phyloP scores from a whole-genome alignment of 2,113 vertebrate genomes.

The Phrynocephalus versicolor region DNA sequence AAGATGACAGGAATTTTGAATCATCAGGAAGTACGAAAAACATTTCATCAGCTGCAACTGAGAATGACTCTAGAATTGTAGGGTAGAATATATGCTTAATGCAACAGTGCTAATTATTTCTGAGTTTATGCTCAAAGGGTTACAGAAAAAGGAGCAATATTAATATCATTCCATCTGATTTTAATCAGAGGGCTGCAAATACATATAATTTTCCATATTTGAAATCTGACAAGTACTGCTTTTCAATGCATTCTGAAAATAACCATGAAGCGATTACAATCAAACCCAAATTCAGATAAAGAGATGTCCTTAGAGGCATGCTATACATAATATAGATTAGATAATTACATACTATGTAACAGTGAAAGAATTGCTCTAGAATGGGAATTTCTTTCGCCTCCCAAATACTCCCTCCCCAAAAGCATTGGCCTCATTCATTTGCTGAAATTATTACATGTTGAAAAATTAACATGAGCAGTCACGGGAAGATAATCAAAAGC shows the following conservation, averaged over 20 bases:
- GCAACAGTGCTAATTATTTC: slow-evolving; percentile 29
- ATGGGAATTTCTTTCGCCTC: not conserved
- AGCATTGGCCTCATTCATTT: not conserved
- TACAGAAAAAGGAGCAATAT: not conserved
- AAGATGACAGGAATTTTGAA: not conserved
- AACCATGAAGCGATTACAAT: slow-evolving; percentile 38
- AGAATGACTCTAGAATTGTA: not conserved
- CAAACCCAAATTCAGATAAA: slow-evolving; percentile 30
- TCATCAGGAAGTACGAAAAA: slow-evolving; percentile 4
- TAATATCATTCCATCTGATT: slow-evolving; percentile 29
- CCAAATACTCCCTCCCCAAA: not conserved
- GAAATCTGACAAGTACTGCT: slow-evolving; percentile 35
- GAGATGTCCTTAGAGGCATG: not conserved
- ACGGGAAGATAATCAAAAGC: slow-evolving; percentile 14
- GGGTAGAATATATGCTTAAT: slow-evolving; percentile 20
- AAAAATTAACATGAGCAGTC: not conserved
- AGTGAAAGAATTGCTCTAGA: slow-evolving; percentile 19
- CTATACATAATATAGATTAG: slow-evolving; percentile 22
- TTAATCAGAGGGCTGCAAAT: slow-evolving; percentile 42
- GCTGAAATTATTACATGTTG: slow-evolving; percentile 24
- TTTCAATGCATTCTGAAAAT: slow-evolving; percentile 39
- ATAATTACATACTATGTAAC: slow-evolving; percentile 16
- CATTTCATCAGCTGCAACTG: not conserved
- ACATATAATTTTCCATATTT: slow-evolving; percentile 41
- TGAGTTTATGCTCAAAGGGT: slow-evolving; percentile 37